Evolutionary conservation across 2,113 vertebrate genomes (phyloP).

Genomic region (Petromus typicus): DNA sequence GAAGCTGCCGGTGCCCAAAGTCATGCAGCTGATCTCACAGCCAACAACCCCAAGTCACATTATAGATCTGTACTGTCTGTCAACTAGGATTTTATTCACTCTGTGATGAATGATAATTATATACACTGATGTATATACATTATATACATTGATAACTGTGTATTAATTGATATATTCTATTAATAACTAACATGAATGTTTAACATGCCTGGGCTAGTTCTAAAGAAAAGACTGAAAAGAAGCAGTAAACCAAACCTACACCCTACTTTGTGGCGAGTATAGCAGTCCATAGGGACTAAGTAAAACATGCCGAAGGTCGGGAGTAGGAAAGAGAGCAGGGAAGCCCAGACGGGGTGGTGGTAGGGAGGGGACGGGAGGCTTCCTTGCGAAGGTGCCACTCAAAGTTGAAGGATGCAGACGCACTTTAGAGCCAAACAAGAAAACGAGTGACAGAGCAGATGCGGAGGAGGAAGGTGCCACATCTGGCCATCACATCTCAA

Average conservation of each 20-base stretch:
- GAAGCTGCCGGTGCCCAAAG: background rate
- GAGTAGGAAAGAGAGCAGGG: background rate
- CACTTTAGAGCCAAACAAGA: background rate
- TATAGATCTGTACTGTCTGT: background rate
- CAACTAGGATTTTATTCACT: background rate
- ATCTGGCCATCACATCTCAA: background rate
- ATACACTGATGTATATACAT: too few relatives aligned
- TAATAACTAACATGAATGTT: background rate
- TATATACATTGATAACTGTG: background rate
- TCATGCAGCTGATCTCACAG: background rate
- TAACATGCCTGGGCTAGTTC: background rate
- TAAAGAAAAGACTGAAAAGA: background rate
- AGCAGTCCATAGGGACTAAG: background rate
- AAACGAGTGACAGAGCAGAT: background rate
- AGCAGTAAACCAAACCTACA: background rate
- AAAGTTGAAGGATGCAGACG: background rate
- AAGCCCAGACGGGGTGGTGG: fast-evolving
- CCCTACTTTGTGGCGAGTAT: background rate
- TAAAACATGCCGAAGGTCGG: fast-evolving
- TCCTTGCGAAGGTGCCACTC: background rate
- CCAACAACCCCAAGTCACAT: background rate
- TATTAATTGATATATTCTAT: background rate
- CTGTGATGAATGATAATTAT: background rate
- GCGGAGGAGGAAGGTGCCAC: background rate
- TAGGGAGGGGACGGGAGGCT: background rate